These are phyloP conservation scores for Brachionus manjavacas DNA, from an alignment of 1,140 invertebrate genomes.

Conservation along the genomic window DNA sequence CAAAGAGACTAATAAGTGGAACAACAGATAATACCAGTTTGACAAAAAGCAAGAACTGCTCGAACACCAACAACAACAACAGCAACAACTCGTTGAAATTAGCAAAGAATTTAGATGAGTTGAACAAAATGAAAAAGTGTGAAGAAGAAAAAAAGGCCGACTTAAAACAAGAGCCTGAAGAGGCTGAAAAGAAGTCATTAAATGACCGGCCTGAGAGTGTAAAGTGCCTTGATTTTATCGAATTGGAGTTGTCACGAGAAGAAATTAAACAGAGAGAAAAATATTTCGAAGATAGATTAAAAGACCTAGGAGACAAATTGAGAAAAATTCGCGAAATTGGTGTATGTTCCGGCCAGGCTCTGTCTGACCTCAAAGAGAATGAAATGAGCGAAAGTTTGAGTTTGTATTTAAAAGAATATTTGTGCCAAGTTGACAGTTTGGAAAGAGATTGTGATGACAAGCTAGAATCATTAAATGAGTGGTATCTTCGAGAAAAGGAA, in stretches of 20 bases:
- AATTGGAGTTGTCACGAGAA: not conserved
- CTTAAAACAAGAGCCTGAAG: not conserved
- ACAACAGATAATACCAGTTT: not conserved
- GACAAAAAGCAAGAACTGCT: not conserved
- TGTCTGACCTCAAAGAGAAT: not conserved
- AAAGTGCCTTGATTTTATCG: not conserved
- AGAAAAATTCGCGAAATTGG: not conserved
- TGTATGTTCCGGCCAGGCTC: not conserved
- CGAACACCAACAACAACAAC: too few species aligned
- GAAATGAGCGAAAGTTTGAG: not conserved
- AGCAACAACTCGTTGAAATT: not conserved
- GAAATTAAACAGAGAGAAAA: not conserved
- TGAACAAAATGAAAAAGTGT: not conserved
- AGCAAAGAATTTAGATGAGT: not conserved
- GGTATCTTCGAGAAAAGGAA: conserved; percentile 3
- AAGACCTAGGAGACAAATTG: not conserved
- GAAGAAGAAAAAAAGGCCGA: not conserved
- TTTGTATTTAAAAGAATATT: not conserved
- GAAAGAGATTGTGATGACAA: not conserved
- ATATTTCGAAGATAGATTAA: not conserved
- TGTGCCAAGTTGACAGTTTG: not conserved
- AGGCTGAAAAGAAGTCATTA: not conserved
- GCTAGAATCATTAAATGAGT: not conserved
- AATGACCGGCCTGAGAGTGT: not conserved
- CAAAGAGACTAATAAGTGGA: not conserved